Evolutionary conservation across 2,888 invertebrate genomes (phyloP).

Genomic region (Dugesia japonica): DNA sequence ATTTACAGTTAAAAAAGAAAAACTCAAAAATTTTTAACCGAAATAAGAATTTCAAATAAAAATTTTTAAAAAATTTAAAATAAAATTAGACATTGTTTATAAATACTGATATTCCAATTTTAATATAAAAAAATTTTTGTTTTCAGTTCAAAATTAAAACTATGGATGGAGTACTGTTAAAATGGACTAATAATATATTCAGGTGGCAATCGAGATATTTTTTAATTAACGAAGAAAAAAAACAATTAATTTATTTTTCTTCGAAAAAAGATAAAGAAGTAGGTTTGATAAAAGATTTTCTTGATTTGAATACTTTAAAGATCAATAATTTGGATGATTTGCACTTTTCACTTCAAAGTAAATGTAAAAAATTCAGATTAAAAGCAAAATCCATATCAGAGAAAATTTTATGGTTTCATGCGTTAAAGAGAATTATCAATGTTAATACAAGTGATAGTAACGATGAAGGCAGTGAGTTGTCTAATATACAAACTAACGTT

Average conservation of each 20-base stretch:
- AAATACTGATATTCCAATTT: too few species aligned
- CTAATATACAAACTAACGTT: too few species aligned
- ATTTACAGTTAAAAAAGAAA: too few species aligned
- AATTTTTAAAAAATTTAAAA: too few species aligned
- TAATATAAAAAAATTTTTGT: too few species aligned
- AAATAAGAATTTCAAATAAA: too few species aligned
- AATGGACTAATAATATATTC: constrained; percentile 1
- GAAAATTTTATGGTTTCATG: background rate
- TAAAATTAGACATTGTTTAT: too few species aligned
- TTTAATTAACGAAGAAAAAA: background rate
- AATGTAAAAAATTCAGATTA: background rate
- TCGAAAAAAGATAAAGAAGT: background rate
- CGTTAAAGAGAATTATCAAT: background rate
- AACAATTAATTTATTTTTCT: background rate
- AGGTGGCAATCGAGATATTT: background rate
- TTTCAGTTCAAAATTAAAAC: too few species aligned
- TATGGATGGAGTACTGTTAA: background rate
- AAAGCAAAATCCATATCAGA: background rate
- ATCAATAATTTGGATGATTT: background rate
- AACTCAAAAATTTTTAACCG: too few species aligned
- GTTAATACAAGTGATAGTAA: too few species aligned
- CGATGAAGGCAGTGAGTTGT: too few species aligned
- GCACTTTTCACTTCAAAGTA: background rate
- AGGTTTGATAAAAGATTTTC: background rate
- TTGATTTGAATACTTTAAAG: background rate